Evolutionary conservation across 2,888 invertebrate genomes (phyloP).

Genomic region (Eupithecia abbreviata): DNA sequence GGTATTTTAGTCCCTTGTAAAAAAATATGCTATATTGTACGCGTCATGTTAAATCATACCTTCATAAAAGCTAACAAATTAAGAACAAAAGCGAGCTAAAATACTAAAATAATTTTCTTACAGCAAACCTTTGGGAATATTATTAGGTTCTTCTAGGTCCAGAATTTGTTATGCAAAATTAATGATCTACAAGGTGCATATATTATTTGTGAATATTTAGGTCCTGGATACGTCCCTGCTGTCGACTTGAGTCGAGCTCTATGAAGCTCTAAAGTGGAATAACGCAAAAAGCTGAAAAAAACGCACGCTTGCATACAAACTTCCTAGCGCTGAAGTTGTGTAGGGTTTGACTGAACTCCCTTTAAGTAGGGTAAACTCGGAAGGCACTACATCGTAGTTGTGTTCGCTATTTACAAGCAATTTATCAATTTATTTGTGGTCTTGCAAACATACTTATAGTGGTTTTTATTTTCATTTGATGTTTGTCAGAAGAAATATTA

Average conservation of each 20-base stretch:
- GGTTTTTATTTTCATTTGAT: neutral
- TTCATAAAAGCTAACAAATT: neutral
- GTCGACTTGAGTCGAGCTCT: constrained; percentile 42
- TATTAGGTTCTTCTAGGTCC: neutral
- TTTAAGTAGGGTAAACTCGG: constrained; percentile 17
- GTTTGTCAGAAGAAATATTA: neutral
- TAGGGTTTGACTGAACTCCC: constrained; percentile 34
- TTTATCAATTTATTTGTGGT: too few relatives aligned
- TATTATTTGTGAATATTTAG: neutral
- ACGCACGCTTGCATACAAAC: constrained; percentile 36
- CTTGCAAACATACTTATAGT: neutral
- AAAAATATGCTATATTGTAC: neutral
- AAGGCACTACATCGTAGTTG: constrained; percentile 11
- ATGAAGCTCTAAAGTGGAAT: constrained; percentile 43
- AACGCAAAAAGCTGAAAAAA: constrained; percentile 48
- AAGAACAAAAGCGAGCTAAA: neutral
- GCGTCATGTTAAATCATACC: neutral
- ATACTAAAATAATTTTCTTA: neutral
- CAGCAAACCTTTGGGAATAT: neutral
- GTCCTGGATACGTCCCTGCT: constrained; percentile 36
- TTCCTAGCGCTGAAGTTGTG: constrained; percentile 37
- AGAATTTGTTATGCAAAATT: neutral
- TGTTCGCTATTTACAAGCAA: neutral
- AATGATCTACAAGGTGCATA: neutral
- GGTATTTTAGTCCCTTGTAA: too few relatives aligned